Evolutionary conservation across 2,113 vertebrate genomes (phyloP), one percentile per base, ranked within the genome.

Genomic region (Nycticryphes semicollaris): DNA sequence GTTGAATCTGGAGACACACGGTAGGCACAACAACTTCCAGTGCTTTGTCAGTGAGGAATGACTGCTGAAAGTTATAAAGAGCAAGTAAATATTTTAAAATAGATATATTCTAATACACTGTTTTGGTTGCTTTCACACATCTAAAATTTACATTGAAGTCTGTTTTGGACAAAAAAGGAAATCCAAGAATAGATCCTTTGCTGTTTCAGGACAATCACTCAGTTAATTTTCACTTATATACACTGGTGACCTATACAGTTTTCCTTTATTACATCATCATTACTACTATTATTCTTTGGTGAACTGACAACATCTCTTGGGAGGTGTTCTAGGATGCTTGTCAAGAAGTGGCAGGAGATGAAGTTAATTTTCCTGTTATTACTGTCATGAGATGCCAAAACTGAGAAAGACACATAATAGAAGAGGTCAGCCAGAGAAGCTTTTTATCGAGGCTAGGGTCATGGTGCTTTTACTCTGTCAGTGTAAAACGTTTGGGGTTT

Each of bases 321-420:
- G 93, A 91, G 50, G 59, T 73, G 15, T 74, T 93, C 25, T 56
- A 73, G 87, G 54, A 25, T 45, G 20, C 39, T 53, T 90, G 87
- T 80, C 75, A 74, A 93, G 82, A 86, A 85, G 14, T 67, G 63
- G 11, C 41, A 90, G 35, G 59, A 93, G 31, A 74, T 66, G 27
- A 94, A 86, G 63, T 50, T 75, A 92, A 89, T 94, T 94, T 91
- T 88, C 82, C 60, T 30, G 8, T 75, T 94, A 87, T 90, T 94
- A 68, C 60, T 93, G 51, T 86, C n/a, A 67, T 8, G 17, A 85
- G 31, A 77, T 86, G 33, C n/a, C 47, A 67, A 94, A 85, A 78
- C 51, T 60, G 43, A 88, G 60, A 92, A 69, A 89, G 30, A 48
- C 8, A 60, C 5, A 14, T 48, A 82, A 73, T 33, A 59, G 31